Evolutionary conservation across 2,113 vertebrate genomes (phyloP).

Genomic region (Cercopithecus mona): DNA sequence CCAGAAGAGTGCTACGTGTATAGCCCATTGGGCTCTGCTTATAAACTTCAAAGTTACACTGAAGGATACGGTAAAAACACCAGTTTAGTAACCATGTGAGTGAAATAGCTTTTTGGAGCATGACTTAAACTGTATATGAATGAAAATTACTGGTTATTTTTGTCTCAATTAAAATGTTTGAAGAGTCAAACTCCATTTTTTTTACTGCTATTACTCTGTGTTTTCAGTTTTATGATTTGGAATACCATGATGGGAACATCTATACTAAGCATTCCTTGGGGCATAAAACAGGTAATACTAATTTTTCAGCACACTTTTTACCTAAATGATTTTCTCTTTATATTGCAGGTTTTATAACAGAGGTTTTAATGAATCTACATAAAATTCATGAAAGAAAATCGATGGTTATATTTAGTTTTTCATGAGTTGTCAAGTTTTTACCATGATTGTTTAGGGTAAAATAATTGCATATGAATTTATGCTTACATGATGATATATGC

Average conservation of each 20-base stretch:
- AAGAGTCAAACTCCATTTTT: background rate
- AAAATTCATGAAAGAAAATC: background rate
- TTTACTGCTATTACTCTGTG: constrained; percentile 48
- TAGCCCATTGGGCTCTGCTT: constrained; percentile 95
- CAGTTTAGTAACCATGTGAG: constrained; percentile 97
- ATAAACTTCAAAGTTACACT: constrained; percentile 88
- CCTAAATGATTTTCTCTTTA: constrained; percentile 35
- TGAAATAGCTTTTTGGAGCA: constrained; percentile 56
- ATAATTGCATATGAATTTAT: background rate
- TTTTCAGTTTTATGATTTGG: constrained; percentile 97
- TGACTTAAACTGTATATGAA: constrained; percentile 42
- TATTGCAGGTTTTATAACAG: background rate
- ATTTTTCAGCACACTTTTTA: background rate
- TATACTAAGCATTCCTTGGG: constrained; percentile 98
- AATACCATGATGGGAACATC: constrained; percentile 99
- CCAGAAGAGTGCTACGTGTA: constrained; percentile 94
- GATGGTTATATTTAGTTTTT: background rate
- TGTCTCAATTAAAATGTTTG: constrained; percentile 3
- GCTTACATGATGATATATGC: background rate
- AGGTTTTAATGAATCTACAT: background rate
- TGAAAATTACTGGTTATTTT: constrained; percentile 11
- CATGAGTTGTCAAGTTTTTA: background rate
- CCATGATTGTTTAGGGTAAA: background rate
- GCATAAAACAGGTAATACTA: constrained; percentile 95
- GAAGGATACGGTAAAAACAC: constrained; percentile 91